A percentile compares a stretch with the other conserved stretches of the same genome.
Conservation (phyloP, 2,888 invertebrate genomes). For the Drosophila barbarae region DNA sequence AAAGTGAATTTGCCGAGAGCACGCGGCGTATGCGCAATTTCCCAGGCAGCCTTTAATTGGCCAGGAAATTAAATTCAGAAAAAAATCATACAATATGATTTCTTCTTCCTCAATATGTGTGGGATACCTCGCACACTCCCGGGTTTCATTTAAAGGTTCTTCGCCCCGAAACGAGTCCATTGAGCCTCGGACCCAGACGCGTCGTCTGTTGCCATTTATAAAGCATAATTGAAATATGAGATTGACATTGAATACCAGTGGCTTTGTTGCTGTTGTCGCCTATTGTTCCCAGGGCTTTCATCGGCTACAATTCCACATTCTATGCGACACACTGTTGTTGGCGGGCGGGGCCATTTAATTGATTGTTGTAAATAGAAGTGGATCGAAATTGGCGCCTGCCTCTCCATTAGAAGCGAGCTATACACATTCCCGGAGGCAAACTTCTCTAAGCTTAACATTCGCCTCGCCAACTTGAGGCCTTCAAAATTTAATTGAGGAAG, state of each 20-base stretch:
- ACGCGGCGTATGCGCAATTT: slow-evolving; percentile 47
- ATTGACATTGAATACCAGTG: slow-evolving; percentile 68
- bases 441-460: not conserved
- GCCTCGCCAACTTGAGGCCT: not conserved
- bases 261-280: slow-evolving; percentile 35
- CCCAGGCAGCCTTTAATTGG: slow-evolving; percentile 14
- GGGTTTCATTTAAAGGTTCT: slow-evolving; percentile 11
- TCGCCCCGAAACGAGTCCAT: slow-evolving; percentile 21
- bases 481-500: not conserved
- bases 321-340: slow-evolving; percentile 29
- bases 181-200: slow-evolving; percentile 42
- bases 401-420: not conserved
- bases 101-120: slow-evolving; percentile 7
- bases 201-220: slow-evolving; percentile 66
- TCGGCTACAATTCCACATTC: slow-evolving; percentile 28
- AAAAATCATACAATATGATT: not conserved
- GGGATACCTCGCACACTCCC: not conserved
- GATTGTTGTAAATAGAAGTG: slow-evolving; percentile 64
- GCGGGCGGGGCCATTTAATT: slow-evolving; percentile 56
- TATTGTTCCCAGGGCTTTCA: slow-evolving; percentile 38
- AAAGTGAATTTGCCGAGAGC: slow-evolving; percentile 6
- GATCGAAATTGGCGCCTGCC: slow-evolving; percentile 12
- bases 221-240: slow-evolving; percentile 74
- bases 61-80: slow-evolving; percentile 2
- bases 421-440: not conserved